A percentile compares a stretch with the other conserved stretches of the same genome.
Conservation (phyloP, 2,888 invertebrate species). For the Apodemia duryi region DNA sequence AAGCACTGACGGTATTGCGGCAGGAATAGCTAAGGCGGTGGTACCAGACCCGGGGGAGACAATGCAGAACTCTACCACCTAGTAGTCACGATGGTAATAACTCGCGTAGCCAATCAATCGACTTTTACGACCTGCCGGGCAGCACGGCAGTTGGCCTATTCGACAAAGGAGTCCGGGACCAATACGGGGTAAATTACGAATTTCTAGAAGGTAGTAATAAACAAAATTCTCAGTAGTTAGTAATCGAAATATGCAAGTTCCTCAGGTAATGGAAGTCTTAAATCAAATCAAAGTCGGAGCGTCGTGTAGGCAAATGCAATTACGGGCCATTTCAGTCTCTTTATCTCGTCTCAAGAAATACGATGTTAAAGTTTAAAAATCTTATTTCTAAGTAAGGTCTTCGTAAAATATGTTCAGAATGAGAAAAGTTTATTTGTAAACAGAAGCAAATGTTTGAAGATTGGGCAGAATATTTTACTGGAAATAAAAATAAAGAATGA, state of each 20-base stretch:
- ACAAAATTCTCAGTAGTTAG: neutral
- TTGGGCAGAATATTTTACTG: too few relatives aligned
- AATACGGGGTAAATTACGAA: too few relatives aligned
- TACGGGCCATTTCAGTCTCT: slow-evolving; percentile 21
- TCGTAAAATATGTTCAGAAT: neutral
- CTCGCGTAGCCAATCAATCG: too few relatives aligned
- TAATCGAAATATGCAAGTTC: slow-evolving; percentile 15
- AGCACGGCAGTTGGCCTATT: too few relatives aligned
- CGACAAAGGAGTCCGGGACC: too few relatives aligned
- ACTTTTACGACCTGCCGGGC: too few relatives aligned
- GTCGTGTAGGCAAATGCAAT: slow-evolving; percentile 21
- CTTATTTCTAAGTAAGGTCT: neutral
- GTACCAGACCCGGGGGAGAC: too few relatives aligned
- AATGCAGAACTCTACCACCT: too few relatives aligned
- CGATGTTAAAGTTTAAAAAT: slow-evolving; percentile 14
- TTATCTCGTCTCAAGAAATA: slow-evolving; percentile 23
- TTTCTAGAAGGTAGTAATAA: neutral
- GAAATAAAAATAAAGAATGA: too few relatives aligned
- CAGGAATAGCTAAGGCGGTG: too few relatives aligned
- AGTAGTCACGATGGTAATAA: too few relatives aligned
- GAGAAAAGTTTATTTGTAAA: neutral
- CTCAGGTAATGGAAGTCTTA: slow-evolving; percentile 20
- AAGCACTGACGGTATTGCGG: too few relatives aligned
- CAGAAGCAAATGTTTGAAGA: neutral
- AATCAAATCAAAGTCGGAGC: slow-evolving; percentile 22